Conservation (phyloP, 1,140 invertebrate species). For the Listronotus bonariensis region DNA sequence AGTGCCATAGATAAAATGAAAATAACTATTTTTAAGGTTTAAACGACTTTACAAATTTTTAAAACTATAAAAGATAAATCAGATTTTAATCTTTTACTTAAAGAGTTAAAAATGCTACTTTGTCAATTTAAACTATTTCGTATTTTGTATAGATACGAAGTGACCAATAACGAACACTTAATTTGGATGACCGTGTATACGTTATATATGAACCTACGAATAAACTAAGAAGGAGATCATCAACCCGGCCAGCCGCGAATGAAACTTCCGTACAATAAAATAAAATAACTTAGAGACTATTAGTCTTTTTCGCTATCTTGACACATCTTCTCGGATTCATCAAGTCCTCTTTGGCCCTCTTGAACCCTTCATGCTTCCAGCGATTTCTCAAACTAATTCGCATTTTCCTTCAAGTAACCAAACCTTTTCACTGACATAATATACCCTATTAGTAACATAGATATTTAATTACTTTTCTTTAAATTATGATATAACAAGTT, state of each 20-base stretch:
- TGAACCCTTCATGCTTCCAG: slow-evolving; percentile 27
- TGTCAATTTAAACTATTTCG: too few relatives aligned
- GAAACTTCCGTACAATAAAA: slow-evolving; percentile 28
- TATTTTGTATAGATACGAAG: too few relatives aligned
- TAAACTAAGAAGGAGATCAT: slow-evolving; percentile 7
- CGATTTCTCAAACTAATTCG: slow-evolving; percentile 34
- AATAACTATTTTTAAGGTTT: too few relatives aligned
- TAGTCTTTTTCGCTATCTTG: slow-evolving; percentile 34
- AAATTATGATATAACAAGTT: slow-evolving; percentile 1
- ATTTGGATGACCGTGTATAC: too few relatives aligned
- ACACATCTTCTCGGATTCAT: slow-evolving; percentile 32
- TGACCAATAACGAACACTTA: too few relatives aligned
- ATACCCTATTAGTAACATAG: slow-evolving; percentile 11
- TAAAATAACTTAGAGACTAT: slow-evolving; percentile 31
- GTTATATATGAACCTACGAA: neutral
- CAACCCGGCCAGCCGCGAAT: slow-evolving; percentile 4
- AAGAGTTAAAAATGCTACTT: too few relatives aligned
- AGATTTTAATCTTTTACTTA: too few relatives aligned
- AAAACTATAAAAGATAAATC: too few relatives aligned
- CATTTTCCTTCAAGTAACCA: slow-evolving; percentile 24
- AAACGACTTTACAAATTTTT: too few relatives aligned
- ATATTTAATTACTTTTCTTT: neutral
- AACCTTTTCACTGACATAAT: slow-evolving; percentile 12
- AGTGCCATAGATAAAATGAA: too few relatives aligned
- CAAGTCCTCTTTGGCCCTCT: slow-evolving; percentile 21